A percentile compares a stretch with the other conserved stretches of the same genome.
Conservation (phyloP, 1,140 invertebrate genomes). For the Cydia strobilella region DNA sequence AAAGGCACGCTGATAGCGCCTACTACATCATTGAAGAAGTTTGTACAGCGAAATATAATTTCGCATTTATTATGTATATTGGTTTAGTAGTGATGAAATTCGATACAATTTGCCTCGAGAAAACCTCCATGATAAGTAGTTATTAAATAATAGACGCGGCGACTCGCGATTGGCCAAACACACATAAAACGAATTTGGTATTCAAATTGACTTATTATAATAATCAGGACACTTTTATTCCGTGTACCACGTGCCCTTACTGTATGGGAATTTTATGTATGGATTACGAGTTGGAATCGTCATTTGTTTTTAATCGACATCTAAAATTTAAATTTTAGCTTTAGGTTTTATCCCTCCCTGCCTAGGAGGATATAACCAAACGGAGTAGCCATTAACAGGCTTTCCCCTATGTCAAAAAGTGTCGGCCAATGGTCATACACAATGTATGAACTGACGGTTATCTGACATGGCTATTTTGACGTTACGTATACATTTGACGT, state of each 20-base stretch:
- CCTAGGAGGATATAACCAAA: too few relatives aligned
- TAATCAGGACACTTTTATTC: constrained; percentile 27
- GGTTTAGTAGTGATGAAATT: not conserved
- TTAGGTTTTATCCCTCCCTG: too few relatives aligned
- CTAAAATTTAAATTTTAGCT: not conserved
- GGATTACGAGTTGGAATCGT: not conserved
- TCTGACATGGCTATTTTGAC: too few relatives aligned
- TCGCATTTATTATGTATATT: too few relatives aligned
- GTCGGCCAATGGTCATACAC: too few relatives aligned
- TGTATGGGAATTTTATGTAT: not conserved
- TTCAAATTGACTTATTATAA: constrained; percentile 15
- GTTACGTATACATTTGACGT: too few relatives aligned
- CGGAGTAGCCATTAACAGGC: too few relatives aligned
- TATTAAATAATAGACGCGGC: not conserved
- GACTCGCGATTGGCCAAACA: not conserved
- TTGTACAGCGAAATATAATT: too few relatives aligned
- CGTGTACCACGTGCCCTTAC: not conserved
- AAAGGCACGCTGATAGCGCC: too few relatives aligned
- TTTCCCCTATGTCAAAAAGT: too few relatives aligned
- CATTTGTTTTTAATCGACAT: not conserved
- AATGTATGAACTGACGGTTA: too few relatives aligned
- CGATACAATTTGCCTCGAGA: not conserved
- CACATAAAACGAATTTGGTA: constrained; percentile 16
- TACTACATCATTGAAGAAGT: too few relatives aligned
- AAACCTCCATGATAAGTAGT: not conserved